A percentile compares a stretch with the other conserved stretches of the same genome.
phyloP scores from a whole-genome alignment of 1,140 invertebrate species.

The Musca domestica region DNA sequence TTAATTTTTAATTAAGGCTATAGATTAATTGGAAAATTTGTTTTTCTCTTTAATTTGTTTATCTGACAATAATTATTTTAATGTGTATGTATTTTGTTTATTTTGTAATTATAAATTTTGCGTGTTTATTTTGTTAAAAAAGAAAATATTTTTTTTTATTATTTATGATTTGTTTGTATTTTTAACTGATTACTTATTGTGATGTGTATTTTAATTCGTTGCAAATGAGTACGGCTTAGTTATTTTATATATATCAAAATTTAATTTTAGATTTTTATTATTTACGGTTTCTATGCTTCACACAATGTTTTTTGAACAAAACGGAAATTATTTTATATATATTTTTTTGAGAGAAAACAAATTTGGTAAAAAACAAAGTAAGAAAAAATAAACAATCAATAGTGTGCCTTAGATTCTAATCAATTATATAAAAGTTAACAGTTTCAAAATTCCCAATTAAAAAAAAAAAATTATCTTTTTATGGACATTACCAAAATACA shows the following conservation, averaged over 20 bases:
- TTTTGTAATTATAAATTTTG: slow-evolving; percentile 6
- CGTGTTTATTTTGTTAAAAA: slow-evolving; percentile 3
- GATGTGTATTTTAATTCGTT: slow-evolving; percentile 22
- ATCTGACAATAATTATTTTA: not conserved
- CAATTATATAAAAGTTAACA: too few species aligned
- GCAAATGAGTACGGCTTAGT: slow-evolving; percentile 19
- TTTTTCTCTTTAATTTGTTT: not conserved
- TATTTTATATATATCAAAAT: not conserved
- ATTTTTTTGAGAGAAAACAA: too few species aligned
- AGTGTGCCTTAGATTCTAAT: too few species aligned
- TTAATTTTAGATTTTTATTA: too few species aligned
- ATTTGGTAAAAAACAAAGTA: too few species aligned
- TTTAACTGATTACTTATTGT: slow-evolving; percentile 4
- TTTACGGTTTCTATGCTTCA: too few species aligned
- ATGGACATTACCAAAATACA: too few species aligned
- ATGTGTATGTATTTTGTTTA: not conserved
- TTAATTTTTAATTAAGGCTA: slow-evolving; percentile 14
- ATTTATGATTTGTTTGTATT: slow-evolving; percentile 9
- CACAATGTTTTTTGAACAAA: too few species aligned
- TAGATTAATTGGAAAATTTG: slow-evolving; percentile 15
- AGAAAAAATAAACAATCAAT: too few species aligned
- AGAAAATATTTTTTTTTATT: not conserved
- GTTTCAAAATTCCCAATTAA: too few species aligned
- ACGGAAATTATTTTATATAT: too few species aligned
- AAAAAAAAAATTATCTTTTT: too few species aligned